Evolutionary conservation across 2,888 invertebrate genomes (phyloP).

Genomic region (Hydriomena furcata): DNA sequence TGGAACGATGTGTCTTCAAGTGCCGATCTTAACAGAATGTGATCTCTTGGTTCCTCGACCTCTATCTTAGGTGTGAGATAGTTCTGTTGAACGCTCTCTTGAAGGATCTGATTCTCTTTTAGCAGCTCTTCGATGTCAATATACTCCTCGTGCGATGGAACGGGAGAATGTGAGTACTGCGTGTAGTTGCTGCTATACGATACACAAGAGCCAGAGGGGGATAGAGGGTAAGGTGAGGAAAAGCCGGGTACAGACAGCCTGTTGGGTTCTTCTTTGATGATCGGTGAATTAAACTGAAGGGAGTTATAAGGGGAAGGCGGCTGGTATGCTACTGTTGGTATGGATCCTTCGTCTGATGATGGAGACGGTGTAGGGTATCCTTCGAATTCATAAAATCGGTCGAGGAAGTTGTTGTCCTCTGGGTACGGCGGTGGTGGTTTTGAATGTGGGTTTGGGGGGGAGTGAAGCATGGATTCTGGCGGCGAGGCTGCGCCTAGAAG

Average conservation of each 20-base stretch:
- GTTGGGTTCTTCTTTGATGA: slow-evolving; percentile 82
- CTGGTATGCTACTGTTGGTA: slow-evolving; percentile 83
- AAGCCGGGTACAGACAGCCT: slow-evolving; percentile 78
- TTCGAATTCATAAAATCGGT: slow-evolving; percentile 78
- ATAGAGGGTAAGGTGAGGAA: slow-evolving; percentile 79
- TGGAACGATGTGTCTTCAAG: slow-evolving; percentile 93
- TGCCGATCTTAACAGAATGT: slow-evolving; percentile 91
- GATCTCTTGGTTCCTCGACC: slow-evolving; percentile 84
- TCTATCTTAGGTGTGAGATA: slow-evolving; percentile 83
- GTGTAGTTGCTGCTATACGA: slow-evolving; percentile 82
- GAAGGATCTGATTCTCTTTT: slow-evolving; percentile 81
- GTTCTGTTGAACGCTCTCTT: slow-evolving; percentile 71
- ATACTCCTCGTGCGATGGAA: slow-evolving; percentile 84
- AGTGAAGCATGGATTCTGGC: slow-evolving; percentile 76
- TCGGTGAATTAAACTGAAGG: slow-evolving; percentile 61
- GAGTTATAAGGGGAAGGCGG: slow-evolving; percentile 82
- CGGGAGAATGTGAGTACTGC: slow-evolving; percentile 74
- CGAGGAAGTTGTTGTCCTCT: slow-evolving; percentile 72
- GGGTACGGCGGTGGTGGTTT: slow-evolving; percentile 75
- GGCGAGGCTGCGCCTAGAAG: slow-evolving; percentile 78
- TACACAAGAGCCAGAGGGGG: slow-evolving; percentile 83
- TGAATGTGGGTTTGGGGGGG: slow-evolving; percentile 70
- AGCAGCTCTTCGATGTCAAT: slow-evolving; percentile 85
- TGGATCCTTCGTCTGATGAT: slow-evolving; percentile 80
- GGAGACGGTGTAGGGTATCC: slow-evolving; percentile 77